Evolutionary conservation across 2,113 vertebrate genomes (phyloP).

Genomic region (Ophiodon elongatus): DNA sequence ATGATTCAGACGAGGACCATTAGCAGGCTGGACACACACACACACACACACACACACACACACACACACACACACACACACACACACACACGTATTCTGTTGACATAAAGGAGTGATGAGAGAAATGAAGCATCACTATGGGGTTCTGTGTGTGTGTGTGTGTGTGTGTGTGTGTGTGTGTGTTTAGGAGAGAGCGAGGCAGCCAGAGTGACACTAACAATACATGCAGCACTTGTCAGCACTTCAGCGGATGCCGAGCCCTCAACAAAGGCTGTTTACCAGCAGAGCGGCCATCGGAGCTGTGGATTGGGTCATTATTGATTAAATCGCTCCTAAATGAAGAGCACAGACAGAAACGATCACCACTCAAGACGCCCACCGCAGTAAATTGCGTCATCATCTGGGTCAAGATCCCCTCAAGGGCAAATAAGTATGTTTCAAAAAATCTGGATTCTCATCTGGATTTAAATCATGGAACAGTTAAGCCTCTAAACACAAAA

Average conservation of each 20-base stretch:
- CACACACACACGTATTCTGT: neutral
- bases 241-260: slow-evolving; percentile 15
- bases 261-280: slow-evolving; percentile 48
- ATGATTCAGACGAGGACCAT: slow-evolving; percentile 60
- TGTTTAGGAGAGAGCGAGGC: neutral
- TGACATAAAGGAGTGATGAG: neutral
- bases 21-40: slow-evolving; percentile 17
- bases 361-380: neutral
- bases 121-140: neutral
- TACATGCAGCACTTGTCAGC: slow-evolving; percentile 37
- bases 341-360: slow-evolving; percentile 18
- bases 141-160: neutral
- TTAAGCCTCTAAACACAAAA: neutral
- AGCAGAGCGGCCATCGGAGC: slow-evolving; percentile 3
- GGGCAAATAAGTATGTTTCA: neutral
- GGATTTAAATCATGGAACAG: neutral
- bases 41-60: neutral
- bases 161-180: neutral
- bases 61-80: neutral
- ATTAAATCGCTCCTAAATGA: slow-evolving; percentile 31
- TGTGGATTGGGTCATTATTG: slow-evolving; percentile 32
- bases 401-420: neutral
- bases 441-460: neutral
- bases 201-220: slow-evolving; percentile 5
- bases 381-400: neutral